These are phyloP conservation scores for Lydus trimaculatus DNA, from an alignment of 2,888 invertebrate species.

Conservation along the genomic window DNA sequence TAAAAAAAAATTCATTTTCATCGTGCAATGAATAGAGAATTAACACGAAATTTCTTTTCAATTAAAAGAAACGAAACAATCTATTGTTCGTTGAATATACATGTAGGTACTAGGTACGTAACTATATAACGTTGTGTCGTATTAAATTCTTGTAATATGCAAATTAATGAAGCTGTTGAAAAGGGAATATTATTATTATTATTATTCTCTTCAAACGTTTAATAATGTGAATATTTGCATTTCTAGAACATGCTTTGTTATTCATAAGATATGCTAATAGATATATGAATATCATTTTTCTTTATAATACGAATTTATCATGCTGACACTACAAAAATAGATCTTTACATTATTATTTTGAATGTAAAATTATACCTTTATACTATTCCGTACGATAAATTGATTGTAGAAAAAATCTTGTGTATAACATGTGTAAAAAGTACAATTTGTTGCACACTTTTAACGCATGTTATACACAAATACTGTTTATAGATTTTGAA, in stretches of 20 bases:
- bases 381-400: no score
- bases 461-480: no score
- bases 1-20: slow-evolving; percentile 55
- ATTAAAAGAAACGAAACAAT: no score
- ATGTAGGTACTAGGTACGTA: neutral
- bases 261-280: slow-evolving; percentile 6
- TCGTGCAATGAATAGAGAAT: slow-evolving; percentile 46
- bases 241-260: neutral
- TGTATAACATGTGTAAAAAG: no score
- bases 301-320: neutral
- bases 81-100: neutral
- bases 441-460: no score
- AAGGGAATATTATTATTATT: neutral
- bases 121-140: no score
- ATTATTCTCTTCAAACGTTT: neutral
- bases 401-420: neutral
- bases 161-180: slow-evolving; percentile 1
- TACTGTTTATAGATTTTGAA: neutral
- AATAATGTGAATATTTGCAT: neutral
- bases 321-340: neutral
- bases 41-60: neutral
- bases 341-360: no score
- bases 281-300: neutral
- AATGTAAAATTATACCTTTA: no score
- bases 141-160: slow-evolving; percentile 2